phyloP scores from a whole-genome alignment of 1,140 invertebrate species.

The Drosophila gunungcola region DNA sequence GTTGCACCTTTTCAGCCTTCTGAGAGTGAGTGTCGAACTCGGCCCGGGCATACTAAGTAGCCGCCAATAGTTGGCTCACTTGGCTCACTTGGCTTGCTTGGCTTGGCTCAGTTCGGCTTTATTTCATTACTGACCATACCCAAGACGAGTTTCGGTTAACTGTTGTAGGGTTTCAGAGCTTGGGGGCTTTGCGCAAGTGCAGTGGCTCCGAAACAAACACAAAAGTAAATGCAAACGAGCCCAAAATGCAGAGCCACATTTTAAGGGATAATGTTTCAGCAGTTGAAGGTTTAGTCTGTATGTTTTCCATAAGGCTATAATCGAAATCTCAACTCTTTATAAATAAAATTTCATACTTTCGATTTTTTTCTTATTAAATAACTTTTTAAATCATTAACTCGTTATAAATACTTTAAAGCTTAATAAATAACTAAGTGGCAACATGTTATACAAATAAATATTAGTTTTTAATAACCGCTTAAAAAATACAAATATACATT shows the following conservation, averaged over 20 bases:
- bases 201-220: slow-evolving; percentile 28
- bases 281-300: neutral
- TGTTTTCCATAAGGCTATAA: neutral
- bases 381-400: no score
- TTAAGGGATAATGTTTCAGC: slow-evolving; percentile 11
- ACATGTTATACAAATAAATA: no score
- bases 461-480: no score
- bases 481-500: no score
- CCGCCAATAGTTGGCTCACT: slow-evolving; percentile 45
- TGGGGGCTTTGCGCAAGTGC: slow-evolving; percentile 50
- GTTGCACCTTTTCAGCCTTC: slow-evolving; percentile 21
- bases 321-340: no score
- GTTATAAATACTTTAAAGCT: no score
- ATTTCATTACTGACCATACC: slow-evolving; percentile 77
- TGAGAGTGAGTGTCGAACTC: slow-evolving; percentile 35
- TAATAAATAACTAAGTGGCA: no score
- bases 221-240: slow-evolving; percentile 30
- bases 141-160: slow-evolving; percentile 71
- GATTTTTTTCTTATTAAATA: neutral
- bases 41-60: slow-evolving; percentile 76
- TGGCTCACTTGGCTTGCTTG: neutral
- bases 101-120: slow-evolving; percentile 17
- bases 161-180: slow-evolving; percentile 39
- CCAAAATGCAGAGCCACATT: neutral
- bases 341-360: no score